phyloP scores from a whole-genome alignment of 2,888 invertebrate genomes.

The Thysanoteuthis rhombus region DNA sequence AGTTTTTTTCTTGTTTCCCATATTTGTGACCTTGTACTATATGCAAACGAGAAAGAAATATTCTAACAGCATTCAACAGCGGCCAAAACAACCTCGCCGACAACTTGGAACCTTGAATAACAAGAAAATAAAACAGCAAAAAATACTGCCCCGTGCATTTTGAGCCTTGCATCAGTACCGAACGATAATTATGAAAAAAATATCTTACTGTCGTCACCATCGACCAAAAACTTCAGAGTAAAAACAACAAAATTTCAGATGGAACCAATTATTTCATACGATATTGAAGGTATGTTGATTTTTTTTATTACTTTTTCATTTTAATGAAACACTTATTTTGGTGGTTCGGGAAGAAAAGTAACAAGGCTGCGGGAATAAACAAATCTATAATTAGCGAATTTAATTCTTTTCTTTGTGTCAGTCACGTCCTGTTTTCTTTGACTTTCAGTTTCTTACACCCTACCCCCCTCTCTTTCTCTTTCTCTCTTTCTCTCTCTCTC shows the following conservation, averaged over 20 bases:
- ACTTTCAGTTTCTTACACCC: not conserved
- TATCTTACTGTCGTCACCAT: not conserved
- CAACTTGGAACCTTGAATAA: not conserved
- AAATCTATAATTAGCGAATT: not conserved
- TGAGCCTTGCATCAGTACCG: not conserved
- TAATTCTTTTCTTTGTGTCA: not conserved
- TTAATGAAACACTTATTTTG: not conserved
- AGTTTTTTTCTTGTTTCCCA: too few relatives aligned
- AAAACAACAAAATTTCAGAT: not conserved
- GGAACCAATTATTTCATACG: not conserved
- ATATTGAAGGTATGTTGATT: not conserved
- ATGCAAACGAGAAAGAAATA: not conserved
- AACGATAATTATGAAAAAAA: not conserved
- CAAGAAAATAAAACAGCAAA: not conserved
- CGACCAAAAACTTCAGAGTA: not conserved
- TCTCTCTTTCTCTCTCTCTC: not conserved
- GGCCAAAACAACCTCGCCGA: not conserved
- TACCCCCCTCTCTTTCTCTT: not conserved
- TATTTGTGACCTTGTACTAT: not conserved
- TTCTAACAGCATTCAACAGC: not conserved
- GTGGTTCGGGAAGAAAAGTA: not conserved
- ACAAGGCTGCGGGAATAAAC: not conserved
- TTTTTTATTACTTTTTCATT: not conserved
- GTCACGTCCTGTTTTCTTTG: not conserved
- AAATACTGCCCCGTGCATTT: not conserved